Base-by-base conservation (phyloP, 2,797 vertebrate genomes). In the Fistularia commersonii region DNA sequence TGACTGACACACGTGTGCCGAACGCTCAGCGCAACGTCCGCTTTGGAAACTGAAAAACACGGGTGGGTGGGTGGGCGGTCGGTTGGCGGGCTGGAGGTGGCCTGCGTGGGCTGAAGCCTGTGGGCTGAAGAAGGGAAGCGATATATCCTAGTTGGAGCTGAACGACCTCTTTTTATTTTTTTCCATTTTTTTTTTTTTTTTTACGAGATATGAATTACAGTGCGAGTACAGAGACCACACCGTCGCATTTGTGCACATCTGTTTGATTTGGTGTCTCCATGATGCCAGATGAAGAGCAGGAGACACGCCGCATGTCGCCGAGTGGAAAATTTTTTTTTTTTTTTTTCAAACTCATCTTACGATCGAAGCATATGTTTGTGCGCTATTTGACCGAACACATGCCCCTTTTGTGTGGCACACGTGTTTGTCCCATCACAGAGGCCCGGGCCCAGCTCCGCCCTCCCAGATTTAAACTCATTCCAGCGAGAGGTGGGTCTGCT, bases 321-420 rank as follows among this genome's bases (percentile, higher is more conserved):
- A 39, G 37, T n/a, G n/a, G n/a, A n/a, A n/a, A n/a, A n/a, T n/a
- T n/a, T n/a, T n/a, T n/a, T n/a, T n/a, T n/a, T n/a, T n/a, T n/a
- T n/a, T n/a, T n/a, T n/a, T n/a, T n/a, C n/a, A n/a, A n/a, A 48
- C 12, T 38, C 12, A 15, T 50, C 37, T 50, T n/a, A n/a, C n/a
- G n/a, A n/a, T n/a, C n/a, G n/a, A n/a, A 55, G 32, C 42, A 13
- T 48, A 32, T 40, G 2, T 64, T 37, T 23, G 14, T 54, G 41
- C 41, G 32, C 41, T 36, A 57, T 45, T 41, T 58, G 51, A 74
- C 43, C 56, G 63, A 79, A 84, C 82, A 85, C 74, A 75, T 82
- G 63, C 51, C 63, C 45, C 57, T 68, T 79, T 81, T 80, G 71
- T 83, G 62, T 77, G 73, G 64, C 69, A 74, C 77, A 86, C n/a